Evolutionary conservation across 2,888 invertebrate genomes (phyloP).

Genomic region (Subacronicta megacephala): DNA sequence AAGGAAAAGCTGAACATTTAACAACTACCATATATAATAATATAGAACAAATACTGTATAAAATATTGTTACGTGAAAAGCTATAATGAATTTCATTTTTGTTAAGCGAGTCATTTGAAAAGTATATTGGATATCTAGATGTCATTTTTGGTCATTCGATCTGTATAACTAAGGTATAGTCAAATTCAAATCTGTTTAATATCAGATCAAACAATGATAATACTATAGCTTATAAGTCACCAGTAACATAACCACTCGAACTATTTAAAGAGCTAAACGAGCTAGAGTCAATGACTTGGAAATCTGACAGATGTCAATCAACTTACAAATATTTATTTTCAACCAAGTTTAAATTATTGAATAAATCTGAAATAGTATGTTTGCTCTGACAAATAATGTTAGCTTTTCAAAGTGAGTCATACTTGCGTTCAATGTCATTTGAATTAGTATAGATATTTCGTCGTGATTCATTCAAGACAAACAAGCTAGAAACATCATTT

Average conservation of each 20-base stretch:
- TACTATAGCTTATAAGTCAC: neutral
- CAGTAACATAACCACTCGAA: constrained; percentile 6
- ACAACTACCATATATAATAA: no score
- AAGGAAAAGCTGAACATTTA: constrained; percentile 7
- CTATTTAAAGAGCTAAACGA: constrained; percentile 28
- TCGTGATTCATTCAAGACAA: constrained; percentile 23
- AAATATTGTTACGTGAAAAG: constrained; percentile 7
- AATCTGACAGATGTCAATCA: constrained; percentile 39
- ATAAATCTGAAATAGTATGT: constrained; percentile 2
- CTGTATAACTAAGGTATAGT: neutral
- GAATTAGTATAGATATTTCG: constrained; percentile 13
- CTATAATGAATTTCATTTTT: neutral
- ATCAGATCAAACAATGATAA: neutral
- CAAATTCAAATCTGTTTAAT: neutral
- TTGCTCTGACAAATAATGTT: neutral
- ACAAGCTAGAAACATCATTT: constrained; percentile 21
- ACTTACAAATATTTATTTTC: constrained; percentile 19
- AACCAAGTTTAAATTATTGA: constrained; percentile 5
- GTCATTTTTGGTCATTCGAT: neutral
- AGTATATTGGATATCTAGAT: no score
- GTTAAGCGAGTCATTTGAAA: neutral
- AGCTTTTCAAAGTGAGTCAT: constrained; percentile 8
- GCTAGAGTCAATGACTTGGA: constrained; percentile 35
- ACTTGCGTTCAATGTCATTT: constrained; percentile 7
- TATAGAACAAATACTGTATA: neutral